Conservation (phyloP, 2,113 vertebrate species). For the Scatophagus argus region DNA sequence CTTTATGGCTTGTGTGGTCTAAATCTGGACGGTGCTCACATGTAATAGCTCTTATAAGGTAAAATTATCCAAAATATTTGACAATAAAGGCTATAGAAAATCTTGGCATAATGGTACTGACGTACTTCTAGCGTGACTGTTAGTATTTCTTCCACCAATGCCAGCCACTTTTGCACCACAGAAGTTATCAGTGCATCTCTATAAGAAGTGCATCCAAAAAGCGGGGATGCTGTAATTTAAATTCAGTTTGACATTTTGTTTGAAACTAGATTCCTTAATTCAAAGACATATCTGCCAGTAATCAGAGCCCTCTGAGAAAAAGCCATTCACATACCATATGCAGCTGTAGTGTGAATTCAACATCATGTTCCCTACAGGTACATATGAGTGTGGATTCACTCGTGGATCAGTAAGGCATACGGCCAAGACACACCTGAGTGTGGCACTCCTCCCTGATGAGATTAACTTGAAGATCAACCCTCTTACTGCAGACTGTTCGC, state of each 20-base stretch:
- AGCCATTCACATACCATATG: neutral
- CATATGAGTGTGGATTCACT: conserved; percentile 72
- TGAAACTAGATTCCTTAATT: too few species aligned
- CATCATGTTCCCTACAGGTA: conserved; percentile 56
- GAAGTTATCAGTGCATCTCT: neutral
- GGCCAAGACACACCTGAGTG: conserved; percentile 26
- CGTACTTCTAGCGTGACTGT: too few species aligned
- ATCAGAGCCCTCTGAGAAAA: neutral
- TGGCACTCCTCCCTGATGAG: conserved; percentile 73
- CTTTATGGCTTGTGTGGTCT: neutral
- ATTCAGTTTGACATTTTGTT: neutral
- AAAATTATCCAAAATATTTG: too few species aligned
- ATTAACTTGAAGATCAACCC: conserved; percentile 48
- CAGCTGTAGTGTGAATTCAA: neutral
- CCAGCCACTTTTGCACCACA: neutral
- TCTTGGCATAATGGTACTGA: neutral
- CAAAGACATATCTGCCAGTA: neutral
- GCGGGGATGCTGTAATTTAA: neutral
- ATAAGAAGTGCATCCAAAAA: too few species aligned
- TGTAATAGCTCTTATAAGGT: too few species aligned
- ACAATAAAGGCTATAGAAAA: too few species aligned
- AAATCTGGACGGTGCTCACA: too few species aligned
- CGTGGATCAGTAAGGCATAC: conserved; percentile 57
- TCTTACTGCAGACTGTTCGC: conserved; percentile 54
- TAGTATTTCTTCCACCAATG: neutral